phyloP scores from a whole-genome alignment of 2,797 vertebrate genomes.

The Scolopax rusticola region DNA sequence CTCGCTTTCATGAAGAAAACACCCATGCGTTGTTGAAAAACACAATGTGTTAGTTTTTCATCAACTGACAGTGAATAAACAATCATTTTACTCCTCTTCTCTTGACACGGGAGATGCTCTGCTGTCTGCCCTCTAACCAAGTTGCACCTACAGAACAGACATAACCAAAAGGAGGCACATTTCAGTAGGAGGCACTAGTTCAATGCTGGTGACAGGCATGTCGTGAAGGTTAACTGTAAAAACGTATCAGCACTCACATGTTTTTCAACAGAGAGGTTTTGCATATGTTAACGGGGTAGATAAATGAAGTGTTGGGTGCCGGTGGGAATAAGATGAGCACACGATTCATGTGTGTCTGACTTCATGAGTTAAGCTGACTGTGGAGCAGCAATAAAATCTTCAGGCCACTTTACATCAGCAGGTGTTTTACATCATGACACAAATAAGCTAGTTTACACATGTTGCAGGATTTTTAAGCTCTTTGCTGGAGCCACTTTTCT shows the following conservation, averaged over 20 bases:
- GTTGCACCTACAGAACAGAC: neutral
- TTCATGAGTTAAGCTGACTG: neutral
- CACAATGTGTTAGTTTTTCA: neutral
- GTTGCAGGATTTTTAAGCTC: neutral
- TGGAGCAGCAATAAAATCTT: slow-evolving; percentile 29
- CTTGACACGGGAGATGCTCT: neutral
- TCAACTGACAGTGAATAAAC: neutral
- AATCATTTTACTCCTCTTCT: neutral
- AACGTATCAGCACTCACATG: neutral
- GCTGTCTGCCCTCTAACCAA: neutral
- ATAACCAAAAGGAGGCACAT: neutral
- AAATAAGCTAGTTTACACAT: slow-evolving; percentile 15
- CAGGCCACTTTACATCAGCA: slow-evolving; percentile 18
- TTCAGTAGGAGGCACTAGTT: neutral
- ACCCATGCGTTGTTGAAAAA: neutral
- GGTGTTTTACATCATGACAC: slow-evolving; percentile 22
- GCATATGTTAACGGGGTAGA: neutral
- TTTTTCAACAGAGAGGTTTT: neutral
- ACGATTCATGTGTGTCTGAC: neutral
- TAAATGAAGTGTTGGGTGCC: neutral
- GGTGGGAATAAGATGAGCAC: neutral
- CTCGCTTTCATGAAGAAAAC: neutral
- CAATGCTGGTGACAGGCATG: neutral
- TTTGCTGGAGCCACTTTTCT: neutral
- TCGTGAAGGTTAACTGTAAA: neutral